phyloP scores from a whole-genome alignment of 2,113 vertebrate species.

The Zonotrichia leucophrys region DNA sequence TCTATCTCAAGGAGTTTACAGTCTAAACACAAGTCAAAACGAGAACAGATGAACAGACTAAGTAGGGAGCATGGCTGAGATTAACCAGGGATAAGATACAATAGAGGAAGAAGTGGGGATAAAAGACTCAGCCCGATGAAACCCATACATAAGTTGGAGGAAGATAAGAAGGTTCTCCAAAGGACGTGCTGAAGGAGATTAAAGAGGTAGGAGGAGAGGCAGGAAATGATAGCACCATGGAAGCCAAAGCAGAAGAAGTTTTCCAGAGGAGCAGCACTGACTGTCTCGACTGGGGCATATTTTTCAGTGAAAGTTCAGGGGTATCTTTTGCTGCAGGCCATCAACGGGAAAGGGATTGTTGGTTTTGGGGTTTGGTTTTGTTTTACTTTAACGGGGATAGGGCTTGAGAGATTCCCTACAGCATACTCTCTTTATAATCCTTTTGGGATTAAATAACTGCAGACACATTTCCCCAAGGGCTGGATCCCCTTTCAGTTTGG shows the following conservation, averaged over 20 bases:
- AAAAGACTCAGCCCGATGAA: constrained; percentile 4
- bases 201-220: constrained; percentile 46
- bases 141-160: constrained; percentile 14
- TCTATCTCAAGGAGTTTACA: neutral
- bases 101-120: constrained; percentile 17
- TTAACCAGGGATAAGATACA: constrained; percentile 48
- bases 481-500: constrained; percentile 67
- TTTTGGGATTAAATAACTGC: constrained; percentile 69
- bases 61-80: neutral
- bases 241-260: constrained; percentile 30
- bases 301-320: neutral
- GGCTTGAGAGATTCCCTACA: constrained; percentile 47
- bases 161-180: constrained; percentile 55
- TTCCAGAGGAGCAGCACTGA: neutral
- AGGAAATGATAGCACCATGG: constrained; percentile 25
- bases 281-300: rapidly evolving
- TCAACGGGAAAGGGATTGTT: neutral
- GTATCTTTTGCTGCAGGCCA: neutral
- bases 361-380: neutral
- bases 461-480: constrained; percentile 46
- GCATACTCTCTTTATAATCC: constrained; percentile 36
- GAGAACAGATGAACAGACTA: constrained; percentile 7
- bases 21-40: constrained; percentile 13
- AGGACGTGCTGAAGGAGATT: constrained; percentile 13
- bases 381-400: constrained; percentile 1